Evolutionary conservation across 2,113 vertebrate species (phyloP).

Genomic region (Dicrurus megarhynchus): DNA sequence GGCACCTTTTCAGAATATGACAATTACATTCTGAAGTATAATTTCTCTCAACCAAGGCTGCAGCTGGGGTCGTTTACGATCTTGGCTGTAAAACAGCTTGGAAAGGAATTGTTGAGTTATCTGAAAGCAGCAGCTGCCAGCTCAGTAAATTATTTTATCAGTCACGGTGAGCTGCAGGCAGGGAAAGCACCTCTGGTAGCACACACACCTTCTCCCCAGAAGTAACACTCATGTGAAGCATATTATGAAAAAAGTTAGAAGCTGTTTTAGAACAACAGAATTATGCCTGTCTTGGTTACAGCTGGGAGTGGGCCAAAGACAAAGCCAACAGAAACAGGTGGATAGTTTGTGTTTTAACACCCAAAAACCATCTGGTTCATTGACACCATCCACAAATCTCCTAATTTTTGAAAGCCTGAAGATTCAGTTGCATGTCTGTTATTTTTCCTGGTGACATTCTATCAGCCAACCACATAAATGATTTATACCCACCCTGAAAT

Average conservation of each 20-base stretch:
- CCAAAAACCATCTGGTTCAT: background rate
- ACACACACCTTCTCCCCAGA: background rate
- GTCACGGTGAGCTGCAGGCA: conserved; percentile 23
- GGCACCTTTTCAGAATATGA: conserved; percentile 40
- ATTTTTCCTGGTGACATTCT: background rate
- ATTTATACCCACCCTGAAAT: background rate
- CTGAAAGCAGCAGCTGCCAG: conserved; percentile 54
- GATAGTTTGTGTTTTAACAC: background rate
- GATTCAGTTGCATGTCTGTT: background rate
- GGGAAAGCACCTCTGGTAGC: background rate
- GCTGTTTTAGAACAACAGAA: background rate
- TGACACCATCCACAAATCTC: background rate
- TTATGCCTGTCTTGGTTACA: background rate
- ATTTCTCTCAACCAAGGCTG: conserved; percentile 36
- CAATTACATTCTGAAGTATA: background rate
- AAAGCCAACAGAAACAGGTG: background rate
- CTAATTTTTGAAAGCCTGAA: background rate
- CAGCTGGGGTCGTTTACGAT: conserved; percentile 13
- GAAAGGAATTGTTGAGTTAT: conserved; percentile 32
- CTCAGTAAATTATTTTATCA: conserved; percentile 59
- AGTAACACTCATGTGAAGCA: background rate
- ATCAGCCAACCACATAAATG: background rate
- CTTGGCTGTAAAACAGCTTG: background rate
- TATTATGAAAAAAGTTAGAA: background rate
- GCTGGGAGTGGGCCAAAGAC: background rate